Conservation (phyloP, 2,888 invertebrate species). For the Mythimna loreyi region DNA sequence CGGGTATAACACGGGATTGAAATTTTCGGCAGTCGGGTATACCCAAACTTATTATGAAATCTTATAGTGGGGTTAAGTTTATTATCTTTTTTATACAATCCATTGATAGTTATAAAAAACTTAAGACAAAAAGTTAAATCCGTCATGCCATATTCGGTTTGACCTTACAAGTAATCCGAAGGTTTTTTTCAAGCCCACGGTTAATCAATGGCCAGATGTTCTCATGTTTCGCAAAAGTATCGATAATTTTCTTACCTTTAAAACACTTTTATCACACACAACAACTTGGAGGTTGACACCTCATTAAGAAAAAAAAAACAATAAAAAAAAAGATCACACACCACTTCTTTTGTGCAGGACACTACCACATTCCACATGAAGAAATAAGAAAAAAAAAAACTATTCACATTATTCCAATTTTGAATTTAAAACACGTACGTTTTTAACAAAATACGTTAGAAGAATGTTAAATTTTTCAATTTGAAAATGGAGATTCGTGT, state of each 20-base stretch:
- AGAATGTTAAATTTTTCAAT: constrained; percentile 67
- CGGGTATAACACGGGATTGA: constrained; percentile 23
- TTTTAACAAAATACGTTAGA: constrained; percentile 66
- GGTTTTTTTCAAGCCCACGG: constrained; percentile 58
- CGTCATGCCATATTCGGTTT: constrained; percentile 62
- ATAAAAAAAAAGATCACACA: constrained; percentile 77
- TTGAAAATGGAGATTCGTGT: constrained; percentile 75
- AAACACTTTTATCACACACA: constrained; percentile 65
- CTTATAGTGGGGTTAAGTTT: not conserved
- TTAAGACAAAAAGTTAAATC: constrained; percentile 53
- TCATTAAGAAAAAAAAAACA: constrained; percentile 74
- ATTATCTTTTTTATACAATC: constrained; percentile 24
- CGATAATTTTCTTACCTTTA: constrained; percentile 70
- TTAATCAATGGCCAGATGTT: constrained; percentile 63
- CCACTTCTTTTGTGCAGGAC: constrained; percentile 82
- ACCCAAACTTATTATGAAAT: constrained; percentile 3
- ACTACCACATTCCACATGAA: constrained; percentile 83
- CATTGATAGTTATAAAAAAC: constrained; percentile 48
- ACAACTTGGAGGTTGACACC: constrained; percentile 70
- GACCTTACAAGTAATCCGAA: constrained; percentile 61
- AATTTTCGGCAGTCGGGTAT: constrained; percentile 32
- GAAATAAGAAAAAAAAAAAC: constrained; percentile 62
- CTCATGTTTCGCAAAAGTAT: constrained; percentile 55
- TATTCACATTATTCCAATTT: constrained; percentile 82
- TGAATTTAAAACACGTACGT: constrained; percentile 63